Evolutionary conservation across 2,797 vertebrate species (phyloP), one percentile per base, ranked within the genome.

Genomic region (Enteromius radiatus): DNA sequence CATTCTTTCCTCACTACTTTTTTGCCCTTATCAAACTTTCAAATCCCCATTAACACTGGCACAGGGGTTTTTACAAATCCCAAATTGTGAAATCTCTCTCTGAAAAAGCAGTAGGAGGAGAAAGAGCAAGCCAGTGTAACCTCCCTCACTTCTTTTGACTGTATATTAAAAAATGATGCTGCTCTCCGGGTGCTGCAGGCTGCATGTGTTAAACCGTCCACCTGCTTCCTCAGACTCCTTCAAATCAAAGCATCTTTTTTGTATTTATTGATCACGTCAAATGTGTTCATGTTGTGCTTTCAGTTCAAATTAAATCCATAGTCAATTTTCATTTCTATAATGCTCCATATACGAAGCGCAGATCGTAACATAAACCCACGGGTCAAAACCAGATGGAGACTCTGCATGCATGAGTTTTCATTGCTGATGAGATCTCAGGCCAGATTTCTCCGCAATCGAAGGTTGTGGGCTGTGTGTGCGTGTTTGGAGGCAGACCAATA

Each of bases 151-250:
- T 64, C 43, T 14, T 23, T 56, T 63, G 56, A 63, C 78, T 38
- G 68, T 36, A n/a, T 81, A 73, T 81, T 81, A 74, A 47, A 81
- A 81, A 81, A 73, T 73, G 12, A 81, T 74, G 43, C 43, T 28
- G 69, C 69, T 73, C 41, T 63, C 69, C 33, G 28, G 33, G 36
- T 45, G 38, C 75, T 76, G 75, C 23, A 76, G 74, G 15, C 54
- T 21, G 54, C 9, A 7, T 64, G 49, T 56, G 28, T 73, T 49
- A 64, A 63, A 81, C 56, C 14, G 6, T 61, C 31, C 15, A 61
- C 79, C 43, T 56, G 52, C 73, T 75, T 73, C 9, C n/a, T 49
- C 5, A 73, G 56, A 43, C 47, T 81, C 17, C 28, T 10, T 81
- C 49, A 36, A 81, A 81, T 47, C 45, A 52, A n/a, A 68, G 65